Conservation (phyloP, 2,888 invertebrate species). For the Philereme transversata region DNA sequence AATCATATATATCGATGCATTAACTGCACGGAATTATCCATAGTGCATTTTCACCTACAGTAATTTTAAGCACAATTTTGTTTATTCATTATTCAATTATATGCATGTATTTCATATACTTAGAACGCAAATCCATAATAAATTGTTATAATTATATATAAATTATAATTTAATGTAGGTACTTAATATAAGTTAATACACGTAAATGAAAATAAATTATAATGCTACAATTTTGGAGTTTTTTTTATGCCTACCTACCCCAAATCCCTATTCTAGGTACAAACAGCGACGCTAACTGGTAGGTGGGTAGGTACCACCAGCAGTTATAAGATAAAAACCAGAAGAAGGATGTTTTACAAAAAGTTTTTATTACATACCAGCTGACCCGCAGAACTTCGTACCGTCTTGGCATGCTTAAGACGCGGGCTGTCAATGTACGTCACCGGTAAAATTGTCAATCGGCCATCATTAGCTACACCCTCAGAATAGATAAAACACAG, state of each 20-base stretch:
- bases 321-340: too few species aligned
- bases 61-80: constrained; percentile 77
- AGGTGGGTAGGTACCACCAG: not conserved
- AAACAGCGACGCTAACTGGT: not conserved
- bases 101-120: constrained; percentile 63
- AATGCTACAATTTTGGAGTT: constrained; percentile 63
- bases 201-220: constrained; percentile 79
- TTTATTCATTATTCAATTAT: constrained; percentile 60
- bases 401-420: too few species aligned
- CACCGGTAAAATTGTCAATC: too few species aligned
- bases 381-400: too few species aligned
- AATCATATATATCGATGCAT: constrained; percentile 5
- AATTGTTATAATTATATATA: constrained; percentile 78
- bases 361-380: too few species aligned
- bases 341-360: too few species aligned
- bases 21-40: constrained; percentile 60
- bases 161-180: constrained; percentile 73
- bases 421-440: too few species aligned
- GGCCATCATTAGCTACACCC: too few species aligned
- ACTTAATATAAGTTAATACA: constrained; percentile 75
- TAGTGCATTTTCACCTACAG: constrained; percentile 79
- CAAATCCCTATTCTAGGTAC: not conserved
- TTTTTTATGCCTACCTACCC: constrained; percentile 25
- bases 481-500: too few species aligned
- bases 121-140: constrained; percentile 62